phyloP scores from a whole-genome alignment of 2,888 invertebrate genomes.

The Rhamphomyia laevipes region DNA sequence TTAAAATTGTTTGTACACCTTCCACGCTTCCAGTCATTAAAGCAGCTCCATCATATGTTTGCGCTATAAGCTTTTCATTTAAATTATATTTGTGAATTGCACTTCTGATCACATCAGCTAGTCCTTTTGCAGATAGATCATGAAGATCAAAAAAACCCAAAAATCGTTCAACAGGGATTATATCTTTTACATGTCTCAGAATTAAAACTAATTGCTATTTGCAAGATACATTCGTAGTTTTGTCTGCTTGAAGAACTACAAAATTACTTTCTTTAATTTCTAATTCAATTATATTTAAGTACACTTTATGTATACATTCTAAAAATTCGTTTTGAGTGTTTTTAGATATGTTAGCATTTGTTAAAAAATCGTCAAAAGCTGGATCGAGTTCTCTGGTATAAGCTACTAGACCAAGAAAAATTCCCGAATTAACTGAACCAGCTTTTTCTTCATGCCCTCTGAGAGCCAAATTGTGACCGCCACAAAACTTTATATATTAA shows the following conservation, averaged over 20 bases:
- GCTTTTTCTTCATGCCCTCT: not conserved
- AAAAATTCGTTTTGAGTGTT: not conserved
- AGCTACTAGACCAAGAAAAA: not conserved
- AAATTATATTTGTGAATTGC: not conserved
- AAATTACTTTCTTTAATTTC: not conserved
- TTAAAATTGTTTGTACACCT: not conserved
- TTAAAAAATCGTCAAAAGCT: not conserved
- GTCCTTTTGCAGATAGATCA: not conserved
- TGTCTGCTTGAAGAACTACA: not conserved
- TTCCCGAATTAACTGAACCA: not conserved
- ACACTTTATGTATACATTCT: not conserved
- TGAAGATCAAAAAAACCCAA: not conserved
- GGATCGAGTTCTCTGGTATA: not conserved
- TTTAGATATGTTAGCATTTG: not conserved
- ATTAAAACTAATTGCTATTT: not conserved
- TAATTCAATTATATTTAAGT: not conserved
- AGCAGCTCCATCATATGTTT: not conserved
- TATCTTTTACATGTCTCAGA: not conserved
- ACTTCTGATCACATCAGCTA: not conserved
- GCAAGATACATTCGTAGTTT: not conserved
- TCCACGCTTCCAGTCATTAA: not conserved
- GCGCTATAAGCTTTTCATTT: not conserved
- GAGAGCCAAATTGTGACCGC: slow-evolving; percentile 1
- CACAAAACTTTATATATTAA: slow-evolving; percentile 4
- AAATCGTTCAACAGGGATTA: not conserved